phyloP scores from a whole-genome alignment of 2,797 vertebrate genomes.

The Xiphophorus birchmanni region DNA sequence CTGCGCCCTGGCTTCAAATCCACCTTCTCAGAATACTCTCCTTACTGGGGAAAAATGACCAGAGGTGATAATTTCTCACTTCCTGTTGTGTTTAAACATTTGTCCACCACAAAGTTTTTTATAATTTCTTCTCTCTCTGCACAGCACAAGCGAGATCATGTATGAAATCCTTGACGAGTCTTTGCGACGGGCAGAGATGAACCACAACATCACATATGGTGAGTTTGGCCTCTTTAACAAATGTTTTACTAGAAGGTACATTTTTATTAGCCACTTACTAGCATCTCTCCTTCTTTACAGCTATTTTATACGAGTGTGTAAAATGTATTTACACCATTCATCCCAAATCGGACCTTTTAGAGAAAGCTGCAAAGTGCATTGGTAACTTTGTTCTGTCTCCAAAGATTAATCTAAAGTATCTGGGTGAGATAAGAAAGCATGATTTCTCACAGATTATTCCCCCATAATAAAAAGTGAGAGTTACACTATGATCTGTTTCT shows the following conservation, averaged over 20 bases:
- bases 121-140: slow-evolving; percentile 30
- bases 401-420: slow-evolving; percentile 97
- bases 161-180: slow-evolving; percentile 97
- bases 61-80: slow-evolving; percentile 74
- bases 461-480: not conserved
- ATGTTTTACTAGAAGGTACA: not conserved
- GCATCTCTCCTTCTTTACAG: slow-evolving; percentile 71
- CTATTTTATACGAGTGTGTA: slow-evolving; percentile 97
- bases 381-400: slow-evolving; percentile 97
- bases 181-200: slow-evolving; percentile 95
- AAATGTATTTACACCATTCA: slow-evolving; percentile 95
- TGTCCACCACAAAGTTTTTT: not conserved
- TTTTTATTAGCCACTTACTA: not conserved
- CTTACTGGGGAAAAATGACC: slow-evolving; percentile 92
- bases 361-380: slow-evolving; percentile 96
- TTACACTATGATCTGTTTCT: slow-evolving; percentile 9
- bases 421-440: slow-evolving; percentile 84
- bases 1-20: slow-evolving; percentile 97
- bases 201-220: slow-evolving; percentile 99
- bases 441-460: not conserved
- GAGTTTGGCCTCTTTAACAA: slow-evolving; percentile 42
- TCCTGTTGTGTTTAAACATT: not conserved
- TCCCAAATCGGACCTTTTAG: slow-evolving; percentile 92
- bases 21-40: slow-evolving; percentile 93
- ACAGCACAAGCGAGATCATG: slow-evolving; percentile 92